Percentiles rank a stretch among this genome's conserved stretches.
Conservation (phyloP, 2,113 vertebrate species). For the Ictalurus furcatus region DNA sequence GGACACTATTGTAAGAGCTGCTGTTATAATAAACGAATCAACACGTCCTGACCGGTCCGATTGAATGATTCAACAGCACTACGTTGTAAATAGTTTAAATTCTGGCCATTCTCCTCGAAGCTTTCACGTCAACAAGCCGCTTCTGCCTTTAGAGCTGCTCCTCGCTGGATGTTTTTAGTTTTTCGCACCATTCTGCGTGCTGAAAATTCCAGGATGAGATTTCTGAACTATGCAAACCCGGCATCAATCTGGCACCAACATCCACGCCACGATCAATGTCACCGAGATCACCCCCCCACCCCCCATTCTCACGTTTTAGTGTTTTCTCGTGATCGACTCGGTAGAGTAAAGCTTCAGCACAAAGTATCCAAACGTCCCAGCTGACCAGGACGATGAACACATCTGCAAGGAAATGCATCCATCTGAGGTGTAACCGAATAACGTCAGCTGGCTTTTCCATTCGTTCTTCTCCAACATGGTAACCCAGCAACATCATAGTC, state of each 20-base stretch:
- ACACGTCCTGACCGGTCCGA: background rate
- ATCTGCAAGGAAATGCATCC: background rate
- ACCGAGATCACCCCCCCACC: background rate
- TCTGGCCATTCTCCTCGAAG: background rate
- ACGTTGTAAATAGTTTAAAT: background rate
- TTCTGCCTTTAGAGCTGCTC: background rate
- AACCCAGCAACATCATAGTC: conserved; percentile 57
- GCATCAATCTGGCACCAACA: background rate
- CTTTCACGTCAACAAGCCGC: background rate
- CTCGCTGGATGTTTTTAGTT: background rate
- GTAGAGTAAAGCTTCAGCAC: background rate
- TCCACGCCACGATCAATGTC: background rate
- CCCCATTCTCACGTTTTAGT: background rate
- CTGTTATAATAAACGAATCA: background rate
- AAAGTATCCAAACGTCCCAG: background rate
- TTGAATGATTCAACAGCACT: background rate
- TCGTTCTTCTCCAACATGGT: conserved; percentile 58
- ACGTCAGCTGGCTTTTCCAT: conserved; percentile 49
- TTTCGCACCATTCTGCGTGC: background rate
- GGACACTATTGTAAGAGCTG: background rate
- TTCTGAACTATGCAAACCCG: background rate
- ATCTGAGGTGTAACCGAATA: conserved; percentile 34
- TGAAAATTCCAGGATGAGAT: background rate
- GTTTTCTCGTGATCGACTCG: background rate
- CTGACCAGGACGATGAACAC: background rate